Percentiles rank a stretch among this genome's conserved stretches.
Evolutionary conservation across 2,888 invertebrate species (phyloP).

Genomic region (Prosapia bicincta): DNA sequence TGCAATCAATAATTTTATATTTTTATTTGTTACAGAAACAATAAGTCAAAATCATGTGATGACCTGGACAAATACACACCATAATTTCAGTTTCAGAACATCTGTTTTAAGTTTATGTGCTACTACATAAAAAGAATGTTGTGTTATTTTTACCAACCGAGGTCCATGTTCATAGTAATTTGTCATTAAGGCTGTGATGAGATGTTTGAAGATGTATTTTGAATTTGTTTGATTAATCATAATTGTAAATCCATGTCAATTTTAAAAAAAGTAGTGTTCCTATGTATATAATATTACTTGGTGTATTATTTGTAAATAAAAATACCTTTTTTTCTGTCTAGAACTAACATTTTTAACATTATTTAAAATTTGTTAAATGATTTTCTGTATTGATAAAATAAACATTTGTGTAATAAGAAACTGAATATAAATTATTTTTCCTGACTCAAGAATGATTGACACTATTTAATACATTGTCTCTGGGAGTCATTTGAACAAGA

Average conservation of each 20-base stretch:
- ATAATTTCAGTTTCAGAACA: background rate
- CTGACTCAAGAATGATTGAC: no score
- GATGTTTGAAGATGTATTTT: background rate
- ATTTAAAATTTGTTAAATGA: background rate
- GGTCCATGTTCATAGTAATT: background rate
- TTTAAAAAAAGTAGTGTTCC: background rate
- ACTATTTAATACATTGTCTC: no score
- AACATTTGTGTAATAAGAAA: background rate
- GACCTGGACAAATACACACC: slow-evolving; percentile 44
- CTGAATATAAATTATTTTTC: no score
- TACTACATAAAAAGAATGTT: background rate
- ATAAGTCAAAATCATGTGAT: slow-evolving; percentile 47
- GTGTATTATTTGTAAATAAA: background rate
- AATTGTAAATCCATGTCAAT: no score
- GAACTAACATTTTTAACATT: background rate
- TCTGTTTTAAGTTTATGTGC: background rate
- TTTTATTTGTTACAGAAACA: slow-evolving; percentile 42
- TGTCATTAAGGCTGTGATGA: background rate
- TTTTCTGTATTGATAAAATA: background rate
- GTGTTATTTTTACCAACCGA: background rate
- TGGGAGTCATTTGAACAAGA: no score
- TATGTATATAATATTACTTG: background rate
- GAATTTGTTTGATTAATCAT: no score
- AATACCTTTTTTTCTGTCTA: background rate
- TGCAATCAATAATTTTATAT: no score